phyloP scores from a whole-genome alignment of 1,140 invertebrate species.

The Ectropis grisescens region DNA sequence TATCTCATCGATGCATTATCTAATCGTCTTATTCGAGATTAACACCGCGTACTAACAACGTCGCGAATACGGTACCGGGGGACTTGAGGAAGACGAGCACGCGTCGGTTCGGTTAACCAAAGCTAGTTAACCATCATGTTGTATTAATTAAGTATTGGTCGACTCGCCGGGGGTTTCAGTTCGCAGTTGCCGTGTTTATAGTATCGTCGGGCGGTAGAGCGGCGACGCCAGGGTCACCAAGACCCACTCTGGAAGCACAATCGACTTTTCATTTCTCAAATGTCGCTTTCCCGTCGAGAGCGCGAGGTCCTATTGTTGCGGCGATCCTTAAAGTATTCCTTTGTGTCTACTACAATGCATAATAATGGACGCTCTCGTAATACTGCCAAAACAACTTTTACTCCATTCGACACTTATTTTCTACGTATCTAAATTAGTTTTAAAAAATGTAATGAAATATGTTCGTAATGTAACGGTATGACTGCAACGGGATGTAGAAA shows the following conservation, averaged over 20 bases:
- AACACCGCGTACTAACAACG: too few species aligned
- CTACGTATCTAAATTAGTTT: slow-evolving; percentile 2
- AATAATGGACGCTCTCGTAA: slow-evolving; percentile 4
- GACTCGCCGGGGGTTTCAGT: slow-evolving; percentile 10
- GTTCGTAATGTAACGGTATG: slow-evolving; percentile 6
- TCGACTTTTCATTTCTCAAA: too few species aligned
- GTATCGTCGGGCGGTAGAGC: too few species aligned
- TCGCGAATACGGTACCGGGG: too few species aligned
- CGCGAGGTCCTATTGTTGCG: too few species aligned
- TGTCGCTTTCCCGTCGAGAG: too few species aligned
- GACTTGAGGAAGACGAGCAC: too few species aligned
- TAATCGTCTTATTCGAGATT: slow-evolving; percentile 10
- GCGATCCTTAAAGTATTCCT: too few species aligned
- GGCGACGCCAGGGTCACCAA: too few species aligned
- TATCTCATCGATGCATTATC: slow-evolving; percentile 10
- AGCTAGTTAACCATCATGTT: slow-evolving; percentile 18
- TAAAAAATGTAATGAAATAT: too few species aligned
- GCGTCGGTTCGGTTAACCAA: slow-evolving; percentile 22
- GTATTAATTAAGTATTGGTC: slow-evolving; percentile 22
- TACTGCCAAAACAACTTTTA: slow-evolving; percentile 9
- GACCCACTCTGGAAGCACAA: too few species aligned
- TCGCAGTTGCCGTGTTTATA: slow-evolving; percentile 4
- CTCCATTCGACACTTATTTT: neutral
- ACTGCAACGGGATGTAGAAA: slow-evolving; percentile 8
- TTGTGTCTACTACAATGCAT: slow-evolving; percentile 8